Conservation (phyloP, 2,888 invertebrate species). For the Orchesellides sinensis region DNA sequence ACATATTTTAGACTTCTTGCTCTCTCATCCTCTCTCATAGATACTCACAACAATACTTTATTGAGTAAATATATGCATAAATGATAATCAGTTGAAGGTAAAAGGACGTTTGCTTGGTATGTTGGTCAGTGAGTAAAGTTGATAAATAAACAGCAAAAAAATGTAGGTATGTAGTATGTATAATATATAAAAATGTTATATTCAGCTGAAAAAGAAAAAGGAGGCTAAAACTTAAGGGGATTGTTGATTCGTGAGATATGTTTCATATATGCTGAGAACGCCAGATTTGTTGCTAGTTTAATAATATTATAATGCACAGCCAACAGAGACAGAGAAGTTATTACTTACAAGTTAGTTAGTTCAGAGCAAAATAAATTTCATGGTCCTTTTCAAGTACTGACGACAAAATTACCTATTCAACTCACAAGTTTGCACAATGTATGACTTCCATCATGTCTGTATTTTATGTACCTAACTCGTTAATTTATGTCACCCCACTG, state of each 20-base stretch:
- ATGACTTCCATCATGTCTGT: too few species aligned
- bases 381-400: too few species aligned
- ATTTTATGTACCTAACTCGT: too few species aligned
- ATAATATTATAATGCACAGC: neutral
- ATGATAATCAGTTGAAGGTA: conserved; percentile 32
- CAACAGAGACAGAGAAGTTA: too few species aligned
- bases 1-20: too few species aligned
- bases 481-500: too few species aligned
- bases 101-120: conserved; percentile 13
- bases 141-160: neutral
- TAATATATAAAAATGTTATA: neutral
- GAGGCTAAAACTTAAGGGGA: conserved; percentile 23
- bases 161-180: neutral
- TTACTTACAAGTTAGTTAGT: too few species aligned
- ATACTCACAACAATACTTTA: neutral
- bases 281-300: too few species aligned
- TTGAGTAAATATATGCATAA: too few species aligned
- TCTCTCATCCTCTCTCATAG: neutral
- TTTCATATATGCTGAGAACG: neutral
- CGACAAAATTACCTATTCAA: too few species aligned
- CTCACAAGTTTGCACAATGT: too few species aligned
- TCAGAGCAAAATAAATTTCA: too few species aligned
- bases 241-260: conserved; percentile 18
- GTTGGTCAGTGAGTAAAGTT: conserved; percentile 23
- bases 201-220: neutral